phyloP scores from a whole-genome alignment of 1,140 invertebrate species.

The Drosophila mojavensis region DNA sequence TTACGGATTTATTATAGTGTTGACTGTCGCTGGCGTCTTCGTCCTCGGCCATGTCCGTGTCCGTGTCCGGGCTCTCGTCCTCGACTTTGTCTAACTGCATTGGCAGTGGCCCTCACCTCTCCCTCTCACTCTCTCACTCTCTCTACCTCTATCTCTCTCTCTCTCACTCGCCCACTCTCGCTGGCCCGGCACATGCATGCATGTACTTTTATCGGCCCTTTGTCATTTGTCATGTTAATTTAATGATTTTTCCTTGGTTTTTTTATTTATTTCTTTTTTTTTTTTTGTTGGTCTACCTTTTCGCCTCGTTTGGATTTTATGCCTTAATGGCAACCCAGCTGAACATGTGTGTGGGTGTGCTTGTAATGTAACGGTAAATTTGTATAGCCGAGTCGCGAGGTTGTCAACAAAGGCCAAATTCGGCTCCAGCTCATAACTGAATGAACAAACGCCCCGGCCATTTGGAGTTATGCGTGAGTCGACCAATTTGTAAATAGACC shows the following conservation, averaged over 20 bases:
- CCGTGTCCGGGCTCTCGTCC: no score
- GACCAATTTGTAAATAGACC: conserved; percentile 36
- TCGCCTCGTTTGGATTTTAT: conserved; percentile 48
- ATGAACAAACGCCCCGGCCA: conserved; percentile 37
- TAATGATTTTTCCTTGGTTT: conserved; percentile 62
- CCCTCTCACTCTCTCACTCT: background rate
- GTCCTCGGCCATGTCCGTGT: background rate
- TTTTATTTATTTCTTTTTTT: background rate
- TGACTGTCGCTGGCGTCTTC: conserved; percentile 51
- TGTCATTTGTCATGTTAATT: conserved; percentile 79
- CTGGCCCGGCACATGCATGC: conserved; percentile 48
- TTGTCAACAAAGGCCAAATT: conserved; percentile 42
- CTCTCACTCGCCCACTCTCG: no score
- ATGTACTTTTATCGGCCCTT: conserved; percentile 63
- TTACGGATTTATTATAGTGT: conserved; percentile 76
- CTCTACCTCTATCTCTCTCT: background rate
- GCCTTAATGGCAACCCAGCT: conserved; percentile 32
- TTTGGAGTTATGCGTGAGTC: conserved; percentile 46
- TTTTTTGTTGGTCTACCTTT: background rate
- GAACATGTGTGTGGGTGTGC: background rate
- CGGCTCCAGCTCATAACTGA: conserved; percentile 35
- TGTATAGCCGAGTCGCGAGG: conserved; percentile 29
- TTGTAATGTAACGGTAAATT: conserved; percentile 31
- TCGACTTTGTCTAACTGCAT: conserved; percentile 18
- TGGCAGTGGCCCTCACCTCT: background rate